phyloP scores from a whole-genome alignment of 2,888 invertebrate genomes.

The Micropterix aruncella region DNA sequence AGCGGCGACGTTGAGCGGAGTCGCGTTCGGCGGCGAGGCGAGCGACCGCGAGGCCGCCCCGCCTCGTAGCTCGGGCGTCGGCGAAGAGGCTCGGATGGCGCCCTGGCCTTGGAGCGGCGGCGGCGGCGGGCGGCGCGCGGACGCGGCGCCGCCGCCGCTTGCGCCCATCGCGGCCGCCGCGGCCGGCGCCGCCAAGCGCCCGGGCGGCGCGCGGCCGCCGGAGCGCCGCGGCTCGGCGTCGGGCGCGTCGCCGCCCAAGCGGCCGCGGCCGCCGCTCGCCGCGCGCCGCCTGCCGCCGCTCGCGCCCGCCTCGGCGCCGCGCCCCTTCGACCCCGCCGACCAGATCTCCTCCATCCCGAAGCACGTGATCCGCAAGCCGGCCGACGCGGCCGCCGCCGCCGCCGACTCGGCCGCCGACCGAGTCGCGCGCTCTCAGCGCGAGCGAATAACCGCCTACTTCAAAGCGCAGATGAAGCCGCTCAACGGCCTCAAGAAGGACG shows the following conservation, averaged over 20 bases:
- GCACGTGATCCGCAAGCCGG: slow-evolving; percentile 15
- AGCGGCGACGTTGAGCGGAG: slow-evolving; percentile 63
- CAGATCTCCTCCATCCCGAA: slow-evolving; percentile 14
- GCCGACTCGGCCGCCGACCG: not conserved
- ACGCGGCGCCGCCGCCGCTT: slow-evolving; percentile 22
- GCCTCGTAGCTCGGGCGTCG: slow-evolving; percentile 54
- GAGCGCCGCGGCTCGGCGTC: slow-evolving; percentile 14
- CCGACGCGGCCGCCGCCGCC: slow-evolving; percentile 13
- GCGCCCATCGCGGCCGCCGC: slow-evolving; percentile 4
- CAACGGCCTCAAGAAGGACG: slow-evolving; percentile 34
- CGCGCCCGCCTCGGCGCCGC: slow-evolving; percentile 16
- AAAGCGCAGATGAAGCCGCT: slow-evolving; percentile 70
- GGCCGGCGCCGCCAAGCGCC: slow-evolving; percentile 21
- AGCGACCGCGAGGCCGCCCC: slow-evolving; percentile 81
- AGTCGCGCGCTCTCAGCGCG: slow-evolving; percentile 35
- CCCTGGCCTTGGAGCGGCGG: slow-evolving; percentile 32
- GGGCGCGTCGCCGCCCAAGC: slow-evolving; percentile 28
- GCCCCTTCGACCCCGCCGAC: slow-evolving; percentile 12
- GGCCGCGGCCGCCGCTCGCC: slow-evolving; percentile 9
- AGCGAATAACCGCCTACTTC: slow-evolving; percentile 75
- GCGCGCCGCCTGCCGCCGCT: slow-evolving; percentile 11
- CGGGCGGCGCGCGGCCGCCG: not conserved
- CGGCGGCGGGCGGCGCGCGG: slow-evolving; percentile 25
- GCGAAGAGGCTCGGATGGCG: slow-evolving; percentile 32
- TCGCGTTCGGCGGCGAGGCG: slow-evolving; percentile 52